Base-by-base conservation (phyloP, 1,140 invertebrate genomes). In the Ericerus pela region DNA sequence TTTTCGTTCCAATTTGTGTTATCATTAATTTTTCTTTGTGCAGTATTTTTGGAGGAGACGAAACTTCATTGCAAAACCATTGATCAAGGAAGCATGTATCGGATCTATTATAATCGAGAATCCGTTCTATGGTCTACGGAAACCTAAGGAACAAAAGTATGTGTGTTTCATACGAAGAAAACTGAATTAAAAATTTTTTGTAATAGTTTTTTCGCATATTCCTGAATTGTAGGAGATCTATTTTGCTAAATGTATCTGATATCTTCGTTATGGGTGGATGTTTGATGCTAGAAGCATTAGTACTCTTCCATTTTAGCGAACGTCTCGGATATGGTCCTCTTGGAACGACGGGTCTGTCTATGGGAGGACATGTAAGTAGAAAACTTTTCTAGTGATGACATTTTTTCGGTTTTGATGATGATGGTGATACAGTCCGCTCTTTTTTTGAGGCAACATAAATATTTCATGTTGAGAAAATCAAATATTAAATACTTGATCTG, bases 201-300 rank as follows among this genome's bases (percentile, higher is more conserved):
- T 52, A 24, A 47, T 47, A 20, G 11, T 20, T 47, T 12, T 11
- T 14, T 47, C n/a, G n/a, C n/a, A n/a, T 36, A n/a, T n/a, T n/a
- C n/a, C n/a, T n/a, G n/a, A n/a, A n/a, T 67, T 69, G 29, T 68
- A 94, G 88, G 55, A 81, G 93, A 24, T 98, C 95, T 2, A 84
- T 84, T 68, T 75, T 99, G 26, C 84, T 88, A 63, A 91, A 97
- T 75, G 94, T 99, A 0, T 91, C 87, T 41, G 96, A 99, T 71
- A 86, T 99, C 65, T 97, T 99, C 78, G 88, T 99, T 51, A 99
- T 99, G 96, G 96, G 96, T 54, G 94, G 89, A 26, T 92, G 92
- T 68, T 72, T 99, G 43, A 90, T 98, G 36, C 74, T 96, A 58
- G 96, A 99, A 73, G 86, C 86, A 8, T 72, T 95, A 54, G 92